Evolutionary conservation across 2,888 invertebrate species (phyloP).

Genomic region (Busseola fusca): DNA sequence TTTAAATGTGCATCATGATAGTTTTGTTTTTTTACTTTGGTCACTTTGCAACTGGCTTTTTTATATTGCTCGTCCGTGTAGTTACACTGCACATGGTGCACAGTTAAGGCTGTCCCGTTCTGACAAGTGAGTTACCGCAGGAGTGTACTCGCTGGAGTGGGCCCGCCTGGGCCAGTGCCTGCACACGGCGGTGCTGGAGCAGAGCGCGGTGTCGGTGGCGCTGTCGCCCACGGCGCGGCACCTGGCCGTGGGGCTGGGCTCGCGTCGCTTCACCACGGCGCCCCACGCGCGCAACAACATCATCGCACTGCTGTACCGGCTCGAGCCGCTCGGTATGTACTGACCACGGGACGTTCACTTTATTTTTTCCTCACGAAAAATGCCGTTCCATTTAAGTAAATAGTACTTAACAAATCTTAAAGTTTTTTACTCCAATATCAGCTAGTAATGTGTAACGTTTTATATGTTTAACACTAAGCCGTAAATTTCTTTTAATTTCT

Average conservation of each 20-base stretch:
- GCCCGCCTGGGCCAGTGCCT: slow-evolving; percentile 93
- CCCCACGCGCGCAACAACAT: slow-evolving; percentile 87
- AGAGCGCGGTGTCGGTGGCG: slow-evolving; percentile 95
- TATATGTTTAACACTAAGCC: background rate
- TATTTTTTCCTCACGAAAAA: background rate
- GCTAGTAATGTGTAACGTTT: background rate
- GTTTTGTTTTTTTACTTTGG: background rate
- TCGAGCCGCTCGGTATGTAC: slow-evolving; percentile 77
- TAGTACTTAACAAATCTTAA: background rate
- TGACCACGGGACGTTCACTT: background rate
- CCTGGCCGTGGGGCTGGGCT: slow-evolving; percentile 94
- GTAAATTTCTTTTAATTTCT: slow-evolving; percentile 52
- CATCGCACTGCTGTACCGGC: slow-evolving; percentile 83
- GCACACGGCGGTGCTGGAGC: slow-evolving; percentile 93
- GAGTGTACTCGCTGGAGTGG: slow-evolving; percentile 94
- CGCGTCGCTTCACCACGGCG: slow-evolving; percentile 89
- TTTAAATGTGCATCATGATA: background rate
- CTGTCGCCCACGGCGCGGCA: slow-evolving; percentile 94
- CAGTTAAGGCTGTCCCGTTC: background rate
- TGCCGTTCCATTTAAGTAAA: background rate
- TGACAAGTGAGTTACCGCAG: slow-evolving; percentile 73
- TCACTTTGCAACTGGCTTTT: background rate
- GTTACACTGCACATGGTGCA: background rate
- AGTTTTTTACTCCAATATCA: background rate
- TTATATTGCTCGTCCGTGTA: background rate